Conservation (phyloP, 2,797 vertebrate genomes). For the Pangasius mekongensis region DNA sequence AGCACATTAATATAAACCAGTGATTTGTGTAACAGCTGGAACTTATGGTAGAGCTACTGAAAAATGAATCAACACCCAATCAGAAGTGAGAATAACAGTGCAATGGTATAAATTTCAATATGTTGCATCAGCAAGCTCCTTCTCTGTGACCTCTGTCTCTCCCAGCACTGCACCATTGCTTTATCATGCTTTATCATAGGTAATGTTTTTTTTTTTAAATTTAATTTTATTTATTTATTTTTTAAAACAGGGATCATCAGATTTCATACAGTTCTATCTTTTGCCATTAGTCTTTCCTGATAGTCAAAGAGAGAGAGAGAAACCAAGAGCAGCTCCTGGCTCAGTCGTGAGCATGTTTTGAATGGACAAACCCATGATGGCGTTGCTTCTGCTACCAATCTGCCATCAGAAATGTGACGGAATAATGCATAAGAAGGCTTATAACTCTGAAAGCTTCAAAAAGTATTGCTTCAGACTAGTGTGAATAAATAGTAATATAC, state of each 20-base stretch:
- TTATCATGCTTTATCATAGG: not conserved
- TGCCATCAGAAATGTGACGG: not conserved
- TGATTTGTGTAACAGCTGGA: not conserved
- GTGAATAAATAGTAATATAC: not conserved
- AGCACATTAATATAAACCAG: not conserved
- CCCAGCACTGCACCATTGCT: not conserved
- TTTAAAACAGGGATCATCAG: not conserved
- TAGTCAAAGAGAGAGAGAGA: not conserved
- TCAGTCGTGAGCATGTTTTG: slow-evolving; percentile 9
- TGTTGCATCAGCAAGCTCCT: not conserved
- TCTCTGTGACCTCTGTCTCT: not conserved
- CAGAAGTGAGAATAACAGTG: not conserved
- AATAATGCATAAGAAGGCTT: not conserved
- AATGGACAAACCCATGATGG: not conserved
- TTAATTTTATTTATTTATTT: not conserved
- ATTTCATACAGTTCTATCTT: not conserved
- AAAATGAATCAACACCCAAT: not conserved
- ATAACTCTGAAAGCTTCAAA: not conserved
- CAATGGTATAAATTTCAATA: not conserved
- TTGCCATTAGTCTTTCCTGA: not conserved
- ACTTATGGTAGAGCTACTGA: not conserved
- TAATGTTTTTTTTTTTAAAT: not conserved
- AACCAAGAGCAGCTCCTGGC: not conserved
- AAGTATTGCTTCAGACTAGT: not conserved
- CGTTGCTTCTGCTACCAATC: not conserved